phyloP scores from a whole-genome alignment of 2,113 vertebrate genomes.

The Coreoperca whiteheadi region DNA sequence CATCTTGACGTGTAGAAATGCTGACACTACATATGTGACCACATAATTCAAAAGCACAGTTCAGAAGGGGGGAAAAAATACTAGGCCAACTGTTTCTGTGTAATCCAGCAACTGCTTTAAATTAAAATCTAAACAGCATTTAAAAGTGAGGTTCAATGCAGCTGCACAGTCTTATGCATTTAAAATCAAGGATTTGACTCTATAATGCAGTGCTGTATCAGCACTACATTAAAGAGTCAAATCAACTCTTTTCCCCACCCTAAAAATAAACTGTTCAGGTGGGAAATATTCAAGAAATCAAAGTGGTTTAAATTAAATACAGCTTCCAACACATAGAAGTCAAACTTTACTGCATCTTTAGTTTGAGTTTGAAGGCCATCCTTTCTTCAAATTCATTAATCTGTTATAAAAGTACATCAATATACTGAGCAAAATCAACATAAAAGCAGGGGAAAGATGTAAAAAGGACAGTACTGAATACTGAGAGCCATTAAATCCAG shows the following conservation, averaged over 20 bases:
- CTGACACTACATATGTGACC: slow-evolving; percentile 55
- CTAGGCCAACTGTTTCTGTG: slow-evolving; percentile 21
- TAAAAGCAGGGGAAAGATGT: slow-evolving; percentile 23
- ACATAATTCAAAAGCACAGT: slow-evolving; percentile 36
- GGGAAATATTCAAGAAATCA: slow-evolving; percentile 23
- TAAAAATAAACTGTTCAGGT: slow-evolving; percentile 19
- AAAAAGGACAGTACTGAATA: slow-evolving; percentile 26
- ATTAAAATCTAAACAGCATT: slow-evolving; percentile 46
- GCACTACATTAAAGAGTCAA: no score
- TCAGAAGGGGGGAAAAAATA: background rate
- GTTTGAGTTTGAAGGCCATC: slow-evolving; percentile 27
- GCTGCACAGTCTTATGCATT: slow-evolving; percentile 11
- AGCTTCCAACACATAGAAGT: background rate
- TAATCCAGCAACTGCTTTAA: slow-evolving; percentile 48
- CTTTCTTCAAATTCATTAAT: slow-evolving; percentile 21
- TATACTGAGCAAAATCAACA: slow-evolving; percentile 32
- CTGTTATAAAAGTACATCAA: background rate
- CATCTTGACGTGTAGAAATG: slow-evolving; percentile 45
- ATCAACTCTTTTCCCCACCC: background rate
- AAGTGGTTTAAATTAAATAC: slow-evolving; percentile 26
- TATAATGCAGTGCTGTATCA: slow-evolving; percentile 1
- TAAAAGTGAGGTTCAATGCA: slow-evolving; percentile 19
- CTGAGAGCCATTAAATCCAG: slow-evolving; percentile 50
- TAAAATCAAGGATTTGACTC: slow-evolving; percentile 41
- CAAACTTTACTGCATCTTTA: background rate